These are phyloP conservation scores for Coleophora deauratella DNA, from an alignment of 2,888 invertebrate genomes.

Conservation along the genomic window DNA sequence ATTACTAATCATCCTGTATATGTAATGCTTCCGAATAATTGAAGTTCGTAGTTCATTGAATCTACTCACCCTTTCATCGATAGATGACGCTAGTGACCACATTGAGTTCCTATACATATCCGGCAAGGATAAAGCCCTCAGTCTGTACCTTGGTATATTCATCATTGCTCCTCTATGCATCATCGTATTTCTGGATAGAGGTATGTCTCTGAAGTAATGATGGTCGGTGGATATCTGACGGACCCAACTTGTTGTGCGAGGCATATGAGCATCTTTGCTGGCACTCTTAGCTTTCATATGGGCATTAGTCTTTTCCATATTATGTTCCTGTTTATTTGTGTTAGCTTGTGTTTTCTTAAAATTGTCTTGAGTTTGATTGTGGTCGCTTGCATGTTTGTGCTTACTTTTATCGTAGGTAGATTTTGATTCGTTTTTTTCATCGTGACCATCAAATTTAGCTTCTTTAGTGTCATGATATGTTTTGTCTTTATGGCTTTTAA, in stretches of 20 bases:
- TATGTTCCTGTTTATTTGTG: background rate
- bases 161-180: constrained; percentile 90
- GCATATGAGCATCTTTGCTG: constrained; percentile 3
- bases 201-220: constrained; percentile 80
- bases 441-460: constrained; percentile 16
- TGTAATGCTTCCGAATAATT: no score
- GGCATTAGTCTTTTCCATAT: constrained; percentile 15
- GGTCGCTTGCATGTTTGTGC: background rate
- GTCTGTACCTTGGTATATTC: constrained; percentile 84
- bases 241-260: constrained; percentile 36
- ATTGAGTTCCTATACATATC: constrained; percentile 90
- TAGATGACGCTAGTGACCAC: constrained; percentile 78
- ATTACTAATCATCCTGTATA: no score
- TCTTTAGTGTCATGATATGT: constrained; percentile 15
- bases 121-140: constrained; percentile 90
- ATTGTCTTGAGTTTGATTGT: no score
- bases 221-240: constrained; percentile 74
- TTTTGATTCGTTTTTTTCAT: constrained; percentile 7
- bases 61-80: constrained; percentile 80
- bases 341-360: background rate
- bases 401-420: constrained; percentile 12
- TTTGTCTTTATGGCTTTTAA: constrained; percentile 29
- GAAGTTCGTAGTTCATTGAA: no score
- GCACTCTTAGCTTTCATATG: constrained; percentile 10
- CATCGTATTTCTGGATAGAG: constrained; percentile 84